phyloP scores from a whole-genome alignment of 92 coral and sea anemone genomes.

The Bergia puertoricense region DNA sequence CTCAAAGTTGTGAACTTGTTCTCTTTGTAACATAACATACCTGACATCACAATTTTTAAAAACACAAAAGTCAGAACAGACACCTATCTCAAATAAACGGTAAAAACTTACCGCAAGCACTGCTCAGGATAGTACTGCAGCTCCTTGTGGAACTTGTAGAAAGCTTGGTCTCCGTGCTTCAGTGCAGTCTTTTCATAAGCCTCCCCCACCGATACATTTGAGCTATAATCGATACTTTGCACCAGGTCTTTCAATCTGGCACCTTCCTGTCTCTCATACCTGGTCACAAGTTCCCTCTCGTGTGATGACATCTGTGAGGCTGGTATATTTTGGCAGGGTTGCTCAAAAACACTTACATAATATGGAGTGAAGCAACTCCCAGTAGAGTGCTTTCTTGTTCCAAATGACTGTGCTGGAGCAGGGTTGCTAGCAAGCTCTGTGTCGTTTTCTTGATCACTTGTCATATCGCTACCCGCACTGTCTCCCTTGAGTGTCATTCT shows the following conservation, averaged over 20 bases:
- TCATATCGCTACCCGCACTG: not conserved
- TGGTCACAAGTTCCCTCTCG: conserved; percentile 67
- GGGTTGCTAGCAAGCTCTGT: not conserved
- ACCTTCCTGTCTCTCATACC: conserved; percentile 77
- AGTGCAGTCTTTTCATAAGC: conserved; percentile 71
- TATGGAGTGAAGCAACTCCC: conserved; percentile 58
- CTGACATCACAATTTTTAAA: too few species aligned
- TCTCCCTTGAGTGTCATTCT: conserved; percentile 50
- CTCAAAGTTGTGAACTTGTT: too few species aligned
- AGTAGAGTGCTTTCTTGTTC: not conserved
- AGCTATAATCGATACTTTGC: not conserved
- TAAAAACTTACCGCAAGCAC: conserved; percentile 71
- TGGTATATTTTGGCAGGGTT: not conserved
- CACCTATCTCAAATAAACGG: not conserved
- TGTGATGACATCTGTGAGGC: conserved; percentile 51
- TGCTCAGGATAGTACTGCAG: conserved; percentile 76
- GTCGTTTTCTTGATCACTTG: not conserved
- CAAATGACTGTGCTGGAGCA: not conserved
- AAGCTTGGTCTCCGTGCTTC: conserved; percentile 82
- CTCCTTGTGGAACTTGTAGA: conserved; percentile 80
- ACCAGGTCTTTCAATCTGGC: conserved; percentile 45
- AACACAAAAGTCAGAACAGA: too few species aligned
- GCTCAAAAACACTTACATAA: conserved; percentile 79
- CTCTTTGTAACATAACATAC: too few species aligned
- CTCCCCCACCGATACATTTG: conserved; percentile 53